Evolutionary conservation across 2,888 invertebrate genomes (phyloP), one percentile per base, ranked within the genome.

Genomic region (Pardosa pseudoannulata): DNA sequence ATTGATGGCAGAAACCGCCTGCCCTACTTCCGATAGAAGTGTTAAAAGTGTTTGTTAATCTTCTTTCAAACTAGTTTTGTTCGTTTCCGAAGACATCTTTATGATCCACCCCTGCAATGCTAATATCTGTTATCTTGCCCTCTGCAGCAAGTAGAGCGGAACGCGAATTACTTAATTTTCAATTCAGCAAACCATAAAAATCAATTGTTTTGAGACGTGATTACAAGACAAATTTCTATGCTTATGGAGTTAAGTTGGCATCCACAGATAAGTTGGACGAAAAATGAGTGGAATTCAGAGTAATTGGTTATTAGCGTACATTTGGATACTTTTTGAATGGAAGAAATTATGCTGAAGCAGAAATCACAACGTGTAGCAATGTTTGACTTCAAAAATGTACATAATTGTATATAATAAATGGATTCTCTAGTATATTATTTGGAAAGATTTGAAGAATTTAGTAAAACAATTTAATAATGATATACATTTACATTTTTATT

Each of bases 121-220:
- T 56, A 56, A 56, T 56, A 56, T 56, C 16, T 23, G 19, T 56
- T 6, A 56, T 56, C 56, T n/a, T 56, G 56, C 23, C 56, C 56
- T 56, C 23, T 19, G 56, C 19, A 23, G 13, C 23, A 56, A 56
- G 16, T 23, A 56, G 56, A 56, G 23, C 56, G 56, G 56, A 56
- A 56, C 19, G 6, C 16, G 1, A 2, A 19, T 23, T 23, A 23
- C 56, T 19, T 56, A 56, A 56, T 56, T 56, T 56, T 11, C 23
- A 19, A 23, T 2, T 11, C 56, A 56, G 23, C 11, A 23, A 56
- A 23, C 23, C 56, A 56, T 56, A 23, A 56, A 23, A 56, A 23
- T 56, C 56, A 56, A 56, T 56, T 56, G 56, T 23, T 56, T 19
- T 5, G 19, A 23, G 11, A 56, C 56, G 11, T 23, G 56, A 56